Evolutionary conservation across 2,797 vertebrate genomes (phyloP).

Genomic region (Rallus crepitans): DNA sequence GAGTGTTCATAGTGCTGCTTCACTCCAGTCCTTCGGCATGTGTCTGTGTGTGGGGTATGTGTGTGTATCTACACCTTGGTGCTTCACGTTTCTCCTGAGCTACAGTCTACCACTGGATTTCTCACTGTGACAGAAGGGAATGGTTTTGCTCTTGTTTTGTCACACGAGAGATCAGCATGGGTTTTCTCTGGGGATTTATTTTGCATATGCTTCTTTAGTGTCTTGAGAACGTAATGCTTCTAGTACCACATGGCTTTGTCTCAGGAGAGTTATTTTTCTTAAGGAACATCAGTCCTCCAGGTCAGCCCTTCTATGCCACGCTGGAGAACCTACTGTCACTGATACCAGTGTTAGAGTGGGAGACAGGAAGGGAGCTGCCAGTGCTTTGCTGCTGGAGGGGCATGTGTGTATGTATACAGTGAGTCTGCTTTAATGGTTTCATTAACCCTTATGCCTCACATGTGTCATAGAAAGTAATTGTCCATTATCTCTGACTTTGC

Average conservation of each 20-base stretch:
- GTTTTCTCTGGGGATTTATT: background rate
- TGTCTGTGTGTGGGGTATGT: fast-evolving
- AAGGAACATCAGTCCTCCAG: background rate
- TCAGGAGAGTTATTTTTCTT: background rate
- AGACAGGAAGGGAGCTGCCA: background rate
- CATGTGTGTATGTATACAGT: background rate
- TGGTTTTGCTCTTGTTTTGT: background rate
- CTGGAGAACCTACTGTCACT: background rate
- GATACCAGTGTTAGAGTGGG: background rate
- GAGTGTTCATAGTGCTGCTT: background rate
- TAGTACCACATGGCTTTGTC: background rate
- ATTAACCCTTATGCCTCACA: background rate
- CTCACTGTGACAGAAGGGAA: background rate
- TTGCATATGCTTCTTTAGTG: background rate
- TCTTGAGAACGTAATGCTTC: background rate
- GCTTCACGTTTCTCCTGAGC: background rate
- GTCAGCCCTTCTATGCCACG: background rate
- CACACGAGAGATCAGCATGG: background rate
- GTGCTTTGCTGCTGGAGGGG: fast-evolving
- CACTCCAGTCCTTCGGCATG: fast-evolving
- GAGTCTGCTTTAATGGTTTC: background rate
- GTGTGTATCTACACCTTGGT: fast-evolving
- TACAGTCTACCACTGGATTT: fast-evolving
- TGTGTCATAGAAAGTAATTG: background rate
- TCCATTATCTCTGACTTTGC: background rate